Base-by-base conservation (phyloP, 2,113 vertebrate genomes). In the Bostrychus sinensis region DNA sequence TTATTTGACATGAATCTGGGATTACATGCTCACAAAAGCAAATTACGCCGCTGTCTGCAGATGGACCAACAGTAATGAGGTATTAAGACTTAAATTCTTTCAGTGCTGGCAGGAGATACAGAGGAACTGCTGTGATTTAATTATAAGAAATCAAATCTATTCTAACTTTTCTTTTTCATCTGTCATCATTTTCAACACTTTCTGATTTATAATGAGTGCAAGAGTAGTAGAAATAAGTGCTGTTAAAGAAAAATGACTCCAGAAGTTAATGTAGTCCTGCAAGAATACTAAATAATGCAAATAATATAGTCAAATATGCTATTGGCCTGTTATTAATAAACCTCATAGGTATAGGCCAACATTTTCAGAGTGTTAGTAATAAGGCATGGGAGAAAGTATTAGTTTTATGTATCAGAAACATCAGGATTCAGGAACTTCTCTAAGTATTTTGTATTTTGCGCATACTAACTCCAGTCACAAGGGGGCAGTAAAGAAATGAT, bases 1-100 rank as follows among this genome's bases (percentile, higher is more conserved):
- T 77, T 51, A 62, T 75, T 64, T 63, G 48, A 71, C 66, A 66
- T 58, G 61, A 70, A 78, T 64, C 32, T 11, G 48, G 63, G 69
- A 46, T 46, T 23, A 46, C 43, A 46, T 12, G 9, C 20, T 46
- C 20, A 46, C 20, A 43, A 14, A 12, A 25, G 37, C 43, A 53
- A 41, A 55, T 63, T 16, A 55, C 7, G 39, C 56, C 25, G 23
- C 41, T 16, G 17, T 22, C 39, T 56, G 30, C 13, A 69, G 34
- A 78, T 39, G 71, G 45, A 64, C 19, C 53, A n/a, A 23, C 48
- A 41, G 28, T 46, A 53, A 60, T 50, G 46, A 58, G 38, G 69
- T 61, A 3, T 55, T 13, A 64, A 65, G 43, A 6, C 56, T 41
- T 34, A 32, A 42, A 42, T 69, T 43, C 34, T n/a, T 56, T 26